Percentiles rank a stretch among this genome's conserved stretches.
Conservation (phyloP, 2,113 vertebrate genomes). For the Pithys albifrons region DNA sequence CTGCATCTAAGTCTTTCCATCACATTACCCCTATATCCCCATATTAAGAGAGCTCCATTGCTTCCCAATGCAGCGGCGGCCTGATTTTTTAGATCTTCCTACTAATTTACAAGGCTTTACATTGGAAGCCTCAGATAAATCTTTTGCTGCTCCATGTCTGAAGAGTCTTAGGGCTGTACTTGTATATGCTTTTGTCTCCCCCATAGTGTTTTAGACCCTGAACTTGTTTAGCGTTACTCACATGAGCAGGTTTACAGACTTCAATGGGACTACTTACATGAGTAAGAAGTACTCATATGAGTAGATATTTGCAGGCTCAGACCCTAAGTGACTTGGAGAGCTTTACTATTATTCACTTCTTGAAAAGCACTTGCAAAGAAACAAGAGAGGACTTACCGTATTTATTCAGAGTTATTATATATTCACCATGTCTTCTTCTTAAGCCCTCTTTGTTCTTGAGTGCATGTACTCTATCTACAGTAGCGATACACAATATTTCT, state of each 20-base stretch:
- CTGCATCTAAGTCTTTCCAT: constrained; percentile 66
- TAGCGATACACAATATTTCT: constrained; percentile 58
- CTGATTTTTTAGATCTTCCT: constrained; percentile 69
- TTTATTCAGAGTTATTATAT: constrained; percentile 73
- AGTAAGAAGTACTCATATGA: constrained; percentile 68
- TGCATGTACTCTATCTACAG: constrained; percentile 62
- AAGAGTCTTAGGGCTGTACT: constrained; percentile 70
- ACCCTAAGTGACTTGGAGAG: constrained; percentile 68
- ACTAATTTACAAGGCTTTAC: constrained; percentile 70
- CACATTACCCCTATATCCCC: constrained; percentile 62
- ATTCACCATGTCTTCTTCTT: constrained; percentile 70
- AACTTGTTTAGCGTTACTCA: constrained; percentile 71
- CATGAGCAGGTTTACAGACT: constrained; percentile 67
- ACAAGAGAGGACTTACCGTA: constrained; percentile 69
- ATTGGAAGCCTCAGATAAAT: constrained; percentile 69
- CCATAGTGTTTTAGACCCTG: constrained; percentile 68
- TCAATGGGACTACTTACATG: constrained; percentile 66
- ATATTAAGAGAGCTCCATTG: constrained; percentile 72
- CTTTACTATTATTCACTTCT: constrained; percentile 71
- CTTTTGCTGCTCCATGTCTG: constrained; percentile 69
- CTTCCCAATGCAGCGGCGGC: constrained; percentile 67
- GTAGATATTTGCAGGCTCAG: constrained; percentile 71
- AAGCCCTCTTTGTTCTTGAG: constrained; percentile 70
- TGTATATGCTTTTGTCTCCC: constrained; percentile 71
- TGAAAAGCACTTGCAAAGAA: constrained; percentile 72